Evolutionary conservation across 2,888 invertebrate species (phyloP), one percentile per base, ranked within the genome.

Genomic region (Aquatica leii): DNA sequence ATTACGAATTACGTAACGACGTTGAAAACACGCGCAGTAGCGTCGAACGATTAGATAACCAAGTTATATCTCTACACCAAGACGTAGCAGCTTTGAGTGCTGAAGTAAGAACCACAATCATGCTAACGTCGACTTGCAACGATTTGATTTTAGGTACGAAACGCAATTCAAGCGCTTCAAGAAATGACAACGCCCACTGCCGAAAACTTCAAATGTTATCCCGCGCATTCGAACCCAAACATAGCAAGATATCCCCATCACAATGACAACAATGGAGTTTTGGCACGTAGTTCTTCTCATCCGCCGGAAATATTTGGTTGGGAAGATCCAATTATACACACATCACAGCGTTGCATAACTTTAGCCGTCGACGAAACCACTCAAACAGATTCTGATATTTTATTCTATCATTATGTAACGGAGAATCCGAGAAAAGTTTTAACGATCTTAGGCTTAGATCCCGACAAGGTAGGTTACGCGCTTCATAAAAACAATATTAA

Each of bases 51-150:
- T 83, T 94, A 40, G 94, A 94, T 76, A 90, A 89, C 0, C 94
- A 94, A 80, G 91, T 94, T 51, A 88, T 91, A 11, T 90, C 90
- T 46, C 81, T 94, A 66, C 94, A 94, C 76, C 92, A 94, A 73
- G 94, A 95, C 79, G 93, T 95, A 15, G 93, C 93, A 0, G 90
- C 92, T 18, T 86, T 95, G 41, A 94, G 94, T 76, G 88, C 90
- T 80, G 94, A 93, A 86, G 92, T 88, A 80, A 81, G 12, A 37
- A 37, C 37, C n/a, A n/a, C 4, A 43, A 15, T 43, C 14, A 43
- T 15, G 14, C 3, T 56, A 61, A 59, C 59, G 41, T 15, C 37
- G 12, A 12, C 8, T 34, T 17, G 2, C 20, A 18, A 34, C 24
- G 31, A 14, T 40, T 34, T 59, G n/a, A 9, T 66, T 69, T 24